A percentile compares a stretch with the other conserved stretches of the same genome.
Conservation (phyloP, 2,797 vertebrate genomes). For the Masticophis lateralis region DNA sequence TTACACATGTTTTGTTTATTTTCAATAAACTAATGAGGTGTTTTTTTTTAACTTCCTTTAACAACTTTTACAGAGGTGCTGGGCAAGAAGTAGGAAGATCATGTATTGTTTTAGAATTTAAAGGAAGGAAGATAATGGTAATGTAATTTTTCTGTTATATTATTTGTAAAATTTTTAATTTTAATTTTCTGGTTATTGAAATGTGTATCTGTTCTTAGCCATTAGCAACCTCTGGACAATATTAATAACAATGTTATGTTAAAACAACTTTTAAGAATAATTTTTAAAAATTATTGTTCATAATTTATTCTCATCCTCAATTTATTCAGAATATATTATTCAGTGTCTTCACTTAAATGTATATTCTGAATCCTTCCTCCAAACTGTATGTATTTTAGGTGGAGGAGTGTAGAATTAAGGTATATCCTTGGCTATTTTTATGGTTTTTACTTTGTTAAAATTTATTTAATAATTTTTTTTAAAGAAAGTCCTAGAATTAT, state of each 20-base stretch:
- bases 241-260: background rate
- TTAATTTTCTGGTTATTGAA: accelerated
- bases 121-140: constrained; percentile 97
- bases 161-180: background rate
- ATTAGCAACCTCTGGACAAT: background rate
- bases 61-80: constrained; percentile 80
- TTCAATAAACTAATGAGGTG: accelerated
- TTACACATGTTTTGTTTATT: background rate
- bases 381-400: background rate
- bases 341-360: background rate
- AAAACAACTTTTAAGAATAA: background rate
- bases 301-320: background rate
- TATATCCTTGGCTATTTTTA: background rate
- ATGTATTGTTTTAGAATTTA: constrained; percentile 95
- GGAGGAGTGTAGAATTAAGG: background rate
- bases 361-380: background rate
- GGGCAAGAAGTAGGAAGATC: constrained; percentile 95
- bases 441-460: background rate
- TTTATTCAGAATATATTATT: background rate
- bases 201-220: background rate
- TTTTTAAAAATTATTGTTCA: no score
- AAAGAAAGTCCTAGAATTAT: background rate
- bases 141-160: constrained; percentile 67
- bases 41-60: constrained; percentile 15
- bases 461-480: background rate